Evolutionary conservation across 2,113 vertebrate genomes (phyloP).

Genomic region (Astur gentilis): DNA sequence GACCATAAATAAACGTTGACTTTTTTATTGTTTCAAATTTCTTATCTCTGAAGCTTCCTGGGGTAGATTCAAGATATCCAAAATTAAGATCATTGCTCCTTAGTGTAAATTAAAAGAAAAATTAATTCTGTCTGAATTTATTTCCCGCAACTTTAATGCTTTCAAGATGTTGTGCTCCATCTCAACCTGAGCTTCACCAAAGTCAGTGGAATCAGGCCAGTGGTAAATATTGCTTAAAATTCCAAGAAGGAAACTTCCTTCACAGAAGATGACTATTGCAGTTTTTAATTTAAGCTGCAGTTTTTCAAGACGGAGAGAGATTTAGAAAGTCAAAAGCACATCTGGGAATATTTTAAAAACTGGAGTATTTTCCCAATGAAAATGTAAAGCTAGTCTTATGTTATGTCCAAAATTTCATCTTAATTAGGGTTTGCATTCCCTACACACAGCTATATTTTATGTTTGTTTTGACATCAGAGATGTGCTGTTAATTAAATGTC

Average conservation of each 20-base stretch:
- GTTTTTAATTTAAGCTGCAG: conserved; percentile 66
- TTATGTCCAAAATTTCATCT: conserved; percentile 65
- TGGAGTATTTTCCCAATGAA: conserved; percentile 60
- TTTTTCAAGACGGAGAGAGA: conserved; percentile 50
- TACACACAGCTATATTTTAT: conserved; percentile 63
- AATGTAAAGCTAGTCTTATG: conserved; percentile 65
- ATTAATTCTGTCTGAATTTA: conserved; percentile 12
- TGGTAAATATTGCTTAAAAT: conserved; percentile 24
- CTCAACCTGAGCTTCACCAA: background rate
- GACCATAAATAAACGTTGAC: background rate
- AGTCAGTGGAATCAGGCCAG: conserved; percentile 23
- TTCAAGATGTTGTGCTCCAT: conserved; percentile 58
- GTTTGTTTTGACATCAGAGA: conserved; percentile 72
- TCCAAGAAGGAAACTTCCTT: conserved; percentile 49
- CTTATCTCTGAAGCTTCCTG: conserved; percentile 45
- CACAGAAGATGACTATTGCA: conserved; percentile 52
- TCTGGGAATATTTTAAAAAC: conserved; percentile 73
- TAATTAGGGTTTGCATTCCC: conserved; percentile 69
- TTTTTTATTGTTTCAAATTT: background rate
- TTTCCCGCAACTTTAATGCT: conserved; percentile 52
- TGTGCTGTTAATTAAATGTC: conserved; percentile 68
- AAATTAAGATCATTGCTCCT: background rate
- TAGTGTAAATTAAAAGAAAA: conserved; percentile 28
- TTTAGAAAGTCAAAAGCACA: conserved; percentile 59
- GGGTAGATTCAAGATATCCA: background rate